These are phyloP conservation scores for Heteractis magnifica DNA, from an alignment of 92 coral and sea anemone species.

Conservation along the genomic window DNA sequence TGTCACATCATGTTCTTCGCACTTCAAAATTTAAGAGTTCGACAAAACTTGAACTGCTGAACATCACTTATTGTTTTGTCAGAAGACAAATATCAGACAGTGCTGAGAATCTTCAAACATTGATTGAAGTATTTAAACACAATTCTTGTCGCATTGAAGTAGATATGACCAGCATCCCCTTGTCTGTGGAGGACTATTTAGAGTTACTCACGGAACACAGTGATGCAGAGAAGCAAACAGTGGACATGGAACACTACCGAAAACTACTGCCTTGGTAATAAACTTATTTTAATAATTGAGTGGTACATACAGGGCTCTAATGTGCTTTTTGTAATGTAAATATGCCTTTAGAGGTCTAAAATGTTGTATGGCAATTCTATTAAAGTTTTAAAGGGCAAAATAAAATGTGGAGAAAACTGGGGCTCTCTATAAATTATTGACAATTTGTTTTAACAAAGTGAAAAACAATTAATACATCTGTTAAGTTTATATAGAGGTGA, in stretches of 20 bases:
- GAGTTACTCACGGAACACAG: not conserved
- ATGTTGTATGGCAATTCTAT: not conserved
- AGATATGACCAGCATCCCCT: not conserved
- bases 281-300: not conserved
- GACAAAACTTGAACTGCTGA: not conserved
- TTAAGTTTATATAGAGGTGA: too few relatives aligned
- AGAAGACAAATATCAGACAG: constrained; percentile 2
- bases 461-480: too few relatives aligned
- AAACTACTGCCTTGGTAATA: not conserved
- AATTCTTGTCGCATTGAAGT: not conserved
- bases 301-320: not conserved
- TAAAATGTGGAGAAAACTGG: too few relatives aligned
- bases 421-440: too few relatives aligned
- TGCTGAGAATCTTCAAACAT: not conserved
- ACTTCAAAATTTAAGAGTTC: not conserved
- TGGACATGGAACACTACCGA: not conserved
- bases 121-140: not conserved
- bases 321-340: not conserved
- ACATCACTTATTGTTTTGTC: not conserved
- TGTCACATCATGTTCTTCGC: not conserved
- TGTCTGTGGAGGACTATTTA: not conserved
- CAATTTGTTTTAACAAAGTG: too few relatives aligned
- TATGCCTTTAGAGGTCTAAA: not conserved
- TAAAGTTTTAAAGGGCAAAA: too few relatives aligned
- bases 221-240: not conserved